These are phyloP conservation scores for Brachynemurus nebulosus DNA, from an alignment of 2,888 invertebrate genomes.

Conservation along the genomic window DNA sequence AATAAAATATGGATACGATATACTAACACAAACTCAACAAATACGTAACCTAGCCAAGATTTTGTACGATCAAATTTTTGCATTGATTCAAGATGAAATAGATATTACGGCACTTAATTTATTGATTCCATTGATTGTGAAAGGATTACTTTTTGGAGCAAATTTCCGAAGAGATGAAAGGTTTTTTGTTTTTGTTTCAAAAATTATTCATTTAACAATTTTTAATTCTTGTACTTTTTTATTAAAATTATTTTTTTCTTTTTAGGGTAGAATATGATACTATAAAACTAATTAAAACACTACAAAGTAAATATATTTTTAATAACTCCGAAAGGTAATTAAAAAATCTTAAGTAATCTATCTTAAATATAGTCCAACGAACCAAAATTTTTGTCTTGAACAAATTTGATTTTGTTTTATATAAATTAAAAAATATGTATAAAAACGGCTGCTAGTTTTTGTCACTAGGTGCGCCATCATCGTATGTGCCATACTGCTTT, in stretches of 20 bases:
- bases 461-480: too few species aligned
- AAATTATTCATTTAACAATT: neutral
- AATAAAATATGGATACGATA: slow-evolving; percentile 21
- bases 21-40: slow-evolving; percentile 31
- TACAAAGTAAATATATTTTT: slow-evolving; percentile 14
- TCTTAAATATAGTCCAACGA: too few species aligned
- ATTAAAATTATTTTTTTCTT: slow-evolving; percentile 7
- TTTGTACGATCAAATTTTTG: slow-evolving; percentile 26
- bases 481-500: too few species aligned
- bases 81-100: slow-evolving; percentile 1
- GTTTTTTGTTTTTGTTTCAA: too few species aligned
- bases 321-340: neutral
- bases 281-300: slow-evolving; percentile 24
- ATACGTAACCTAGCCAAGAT: slow-evolving; percentile 30
- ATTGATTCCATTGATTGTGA: slow-evolving; percentile 31
- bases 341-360: too few species aligned
- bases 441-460: too few species aligned
- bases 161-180: slow-evolving; percentile 40
- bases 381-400: too few species aligned
- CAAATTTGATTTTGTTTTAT: too few species aligned
- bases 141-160: slow-evolving; percentile 35
- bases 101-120: slow-evolving; percentile 20
- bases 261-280: neutral
- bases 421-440: too few species aligned
- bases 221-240: neutral